phyloP scores from a whole-genome alignment of 2,888 invertebrate species.

The Thymelicus lineola region DNA sequence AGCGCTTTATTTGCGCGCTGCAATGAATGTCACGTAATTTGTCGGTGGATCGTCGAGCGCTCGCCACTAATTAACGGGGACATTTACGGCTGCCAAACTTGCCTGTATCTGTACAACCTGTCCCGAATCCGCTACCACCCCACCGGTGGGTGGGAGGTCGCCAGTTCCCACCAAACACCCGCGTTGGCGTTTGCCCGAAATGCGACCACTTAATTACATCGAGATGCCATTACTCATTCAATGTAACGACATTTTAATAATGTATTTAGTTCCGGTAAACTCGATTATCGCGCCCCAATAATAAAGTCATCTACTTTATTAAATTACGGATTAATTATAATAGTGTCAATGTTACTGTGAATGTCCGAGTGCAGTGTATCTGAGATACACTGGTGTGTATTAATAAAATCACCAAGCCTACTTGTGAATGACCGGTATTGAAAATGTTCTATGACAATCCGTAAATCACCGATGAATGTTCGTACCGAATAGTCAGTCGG shows the following conservation, averaged over 20 bases:
- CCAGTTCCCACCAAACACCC: slow-evolving; percentile 2
- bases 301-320: slow-evolving; percentile 7
- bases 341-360: not conserved
- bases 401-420: too few relatives aligned
- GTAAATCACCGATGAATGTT: too few relatives aligned
- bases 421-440: too few relatives aligned
- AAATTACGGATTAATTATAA: not conserved
- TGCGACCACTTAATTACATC: slow-evolving; percentile 29
- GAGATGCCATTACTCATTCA: slow-evolving; percentile 23
- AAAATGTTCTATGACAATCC: too few relatives aligned
- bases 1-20: slow-evolving; percentile 64
- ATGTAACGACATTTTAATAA: slow-evolving; percentile 19
- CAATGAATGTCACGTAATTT: slow-evolving; percentile 72
- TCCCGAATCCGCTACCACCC: slow-evolving; percentile 11
- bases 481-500: too few relatives aligned
- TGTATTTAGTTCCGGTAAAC: not conserved
- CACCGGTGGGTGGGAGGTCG: slow-evolving; percentile 15
- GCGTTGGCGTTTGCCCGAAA: slow-evolving; percentile 31
- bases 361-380: too few relatives aligned
- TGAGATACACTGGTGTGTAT: too few relatives aligned
- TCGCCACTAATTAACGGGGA: slow-evolving; percentile 77
- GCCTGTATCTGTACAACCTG: slow-evolving; percentile 57
- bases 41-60: slow-evolving; percentile 67
- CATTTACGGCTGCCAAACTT: slow-evolving; percentile 75
- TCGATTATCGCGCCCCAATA: slow-evolving; percentile 5